Evolutionary conservation across 2,797 vertebrate genomes (phyloP).

Genomic region (Mormyrus hasselquistii): DNA sequence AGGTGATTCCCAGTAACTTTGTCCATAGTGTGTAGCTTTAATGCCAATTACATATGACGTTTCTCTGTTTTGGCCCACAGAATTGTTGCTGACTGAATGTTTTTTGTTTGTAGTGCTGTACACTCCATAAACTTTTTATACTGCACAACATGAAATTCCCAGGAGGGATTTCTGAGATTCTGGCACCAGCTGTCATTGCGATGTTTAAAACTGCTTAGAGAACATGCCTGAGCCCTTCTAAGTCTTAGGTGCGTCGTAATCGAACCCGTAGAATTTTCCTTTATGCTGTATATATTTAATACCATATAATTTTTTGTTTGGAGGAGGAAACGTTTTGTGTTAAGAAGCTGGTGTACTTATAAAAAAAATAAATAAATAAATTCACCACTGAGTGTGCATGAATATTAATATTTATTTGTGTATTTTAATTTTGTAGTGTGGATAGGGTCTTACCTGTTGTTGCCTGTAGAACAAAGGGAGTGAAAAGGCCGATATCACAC

Average conservation of each 20-base stretch:
- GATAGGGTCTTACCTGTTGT: conserved; percentile 68
- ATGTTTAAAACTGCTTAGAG: background rate
- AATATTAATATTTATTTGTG: background rate
- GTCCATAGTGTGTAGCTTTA: background rate
- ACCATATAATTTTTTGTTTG: background rate
- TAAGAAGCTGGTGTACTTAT: background rate
- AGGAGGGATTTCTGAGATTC: background rate
- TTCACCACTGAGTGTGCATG: background rate
- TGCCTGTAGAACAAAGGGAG: conserved; percentile 80
- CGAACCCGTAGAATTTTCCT: background rate
- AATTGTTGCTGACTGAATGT: background rate
- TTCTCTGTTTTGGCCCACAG: background rate
- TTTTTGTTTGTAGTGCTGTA: background rate
- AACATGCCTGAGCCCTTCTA: background rate
- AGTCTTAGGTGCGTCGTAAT: background rate
- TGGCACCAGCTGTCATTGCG: background rate
- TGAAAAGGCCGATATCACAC: conserved; percentile 75
- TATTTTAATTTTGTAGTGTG: background rate
- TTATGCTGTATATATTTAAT: background rate
- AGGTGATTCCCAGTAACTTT: background rate
- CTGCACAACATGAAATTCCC: background rate
- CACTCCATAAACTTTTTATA: background rate
- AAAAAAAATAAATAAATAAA: background rate
- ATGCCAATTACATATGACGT: background rate
- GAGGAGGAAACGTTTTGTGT: background rate